A percentile compares a stretch with the other conserved stretches of the same genome.
Conservation (phyloP, 2,113 vertebrate species). For the Aegotheles bennettii region DNA sequence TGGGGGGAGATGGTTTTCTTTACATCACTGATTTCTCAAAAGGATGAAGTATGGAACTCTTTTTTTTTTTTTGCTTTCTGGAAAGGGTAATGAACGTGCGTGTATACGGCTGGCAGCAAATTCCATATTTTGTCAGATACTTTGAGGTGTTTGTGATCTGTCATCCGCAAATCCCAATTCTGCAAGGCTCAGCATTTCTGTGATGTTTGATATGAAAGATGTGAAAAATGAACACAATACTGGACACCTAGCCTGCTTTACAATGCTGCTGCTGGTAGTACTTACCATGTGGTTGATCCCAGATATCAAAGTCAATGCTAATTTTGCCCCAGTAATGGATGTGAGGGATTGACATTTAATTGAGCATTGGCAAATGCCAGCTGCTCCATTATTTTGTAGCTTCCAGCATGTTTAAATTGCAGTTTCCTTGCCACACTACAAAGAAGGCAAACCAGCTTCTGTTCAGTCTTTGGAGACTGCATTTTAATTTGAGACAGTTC, state of each 20-base stretch:
- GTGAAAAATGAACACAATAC: neutral
- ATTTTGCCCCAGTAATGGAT: neutral
- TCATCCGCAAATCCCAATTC: neutral
- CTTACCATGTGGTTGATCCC: neutral
- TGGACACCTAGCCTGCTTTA: neutral
- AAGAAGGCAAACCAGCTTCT: neutral
- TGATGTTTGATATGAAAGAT: neutral
- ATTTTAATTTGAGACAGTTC: neutral
- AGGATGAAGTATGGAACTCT: neutral
- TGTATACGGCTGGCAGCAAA: neutral
- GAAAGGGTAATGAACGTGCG: fast-evolving
- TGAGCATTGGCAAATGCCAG: neutral
- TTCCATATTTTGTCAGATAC: neutral
- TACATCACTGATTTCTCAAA: neutral
- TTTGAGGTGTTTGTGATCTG: neutral
- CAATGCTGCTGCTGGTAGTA: neutral
- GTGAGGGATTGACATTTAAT: neutral
- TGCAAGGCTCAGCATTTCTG: neutral
- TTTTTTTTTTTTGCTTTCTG: neutral
- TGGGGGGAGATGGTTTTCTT: neutral
- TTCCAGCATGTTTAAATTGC: neutral
- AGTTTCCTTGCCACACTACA: neutral
- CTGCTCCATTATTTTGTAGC: neutral
- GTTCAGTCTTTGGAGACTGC: neutral
- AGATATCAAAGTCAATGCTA: neutral